phyloP scores from a whole-genome alignment of 2,888 invertebrate genomes.

The Gryllus longicercus region DNA sequence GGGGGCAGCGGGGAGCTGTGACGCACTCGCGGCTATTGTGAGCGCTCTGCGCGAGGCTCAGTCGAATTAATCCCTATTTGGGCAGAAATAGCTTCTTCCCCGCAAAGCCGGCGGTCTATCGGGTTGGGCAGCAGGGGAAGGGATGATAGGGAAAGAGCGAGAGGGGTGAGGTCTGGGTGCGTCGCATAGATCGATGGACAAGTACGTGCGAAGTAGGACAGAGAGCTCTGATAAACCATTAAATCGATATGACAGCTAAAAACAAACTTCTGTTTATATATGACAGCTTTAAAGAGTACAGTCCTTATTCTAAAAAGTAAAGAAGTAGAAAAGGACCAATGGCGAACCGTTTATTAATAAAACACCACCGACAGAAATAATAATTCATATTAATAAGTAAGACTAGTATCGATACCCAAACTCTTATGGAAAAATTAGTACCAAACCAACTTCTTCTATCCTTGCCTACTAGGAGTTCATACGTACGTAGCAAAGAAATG shows the following conservation, averaged over 20 bases:
- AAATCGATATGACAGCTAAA: no score
- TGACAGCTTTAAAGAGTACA: neutral
- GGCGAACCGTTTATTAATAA: no score
- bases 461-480: no score
- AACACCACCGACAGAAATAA: no score
- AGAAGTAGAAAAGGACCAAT: no score
- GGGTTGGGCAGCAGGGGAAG: neutral
- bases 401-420: no score
- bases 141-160: neutral
- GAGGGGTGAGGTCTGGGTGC: neutral
- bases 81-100: conserved; percentile 17
- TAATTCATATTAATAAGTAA: no score
- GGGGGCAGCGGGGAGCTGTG: neutral
- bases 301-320: no score
- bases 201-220: neutral
- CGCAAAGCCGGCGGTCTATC: neutral
- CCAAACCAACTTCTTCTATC: no score
- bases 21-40: neutral
- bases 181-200: neutral
- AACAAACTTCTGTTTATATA: neutral
- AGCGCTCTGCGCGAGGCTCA: neutral
- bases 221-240: no score
- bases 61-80: conserved; percentile 17
- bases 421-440: no score
- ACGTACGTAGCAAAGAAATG: no score